A percentile compares a stretch with the other conserved stretches of the same genome.
These are phyloP conservation scores for Tragelaphus eurycerus DNA, from an alignment of 2,797 vertebrate genomes.

Conservation along the genomic window DNA sequence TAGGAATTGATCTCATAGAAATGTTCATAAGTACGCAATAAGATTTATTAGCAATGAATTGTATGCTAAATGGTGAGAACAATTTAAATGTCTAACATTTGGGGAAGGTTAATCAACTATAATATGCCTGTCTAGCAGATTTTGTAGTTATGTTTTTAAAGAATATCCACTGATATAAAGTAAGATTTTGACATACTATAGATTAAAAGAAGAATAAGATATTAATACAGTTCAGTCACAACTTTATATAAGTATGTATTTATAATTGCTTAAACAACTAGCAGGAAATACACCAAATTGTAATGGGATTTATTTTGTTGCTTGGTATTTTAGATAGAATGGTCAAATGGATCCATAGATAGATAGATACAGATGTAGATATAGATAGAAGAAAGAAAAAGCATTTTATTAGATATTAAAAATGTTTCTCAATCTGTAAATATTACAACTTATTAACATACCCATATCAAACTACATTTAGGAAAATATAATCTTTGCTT, in stretches of 20 bases:
- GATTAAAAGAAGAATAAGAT: background rate
- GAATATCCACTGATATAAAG: background rate
- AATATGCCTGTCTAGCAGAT: background rate
- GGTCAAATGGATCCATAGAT: background rate
- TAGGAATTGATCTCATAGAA: background rate
- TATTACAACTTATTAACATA: background rate
- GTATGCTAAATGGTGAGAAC: background rate
- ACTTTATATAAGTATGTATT: background rate
- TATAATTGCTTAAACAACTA: background rate
- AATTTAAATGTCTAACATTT: background rate
- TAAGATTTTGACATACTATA: background rate
- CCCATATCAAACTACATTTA: background rate
- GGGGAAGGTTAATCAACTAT: background rate
- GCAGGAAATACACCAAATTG: background rate
- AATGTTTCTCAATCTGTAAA: background rate
- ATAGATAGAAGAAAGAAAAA: background rate
- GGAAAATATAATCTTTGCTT: background rate
- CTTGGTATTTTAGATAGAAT: background rate
- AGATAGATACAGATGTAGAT: background rate
- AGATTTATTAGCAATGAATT: background rate
- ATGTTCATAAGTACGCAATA: background rate
- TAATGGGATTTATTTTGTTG: background rate
- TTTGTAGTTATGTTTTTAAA: slow-evolving; percentile 5
- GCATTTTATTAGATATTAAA: background rate
- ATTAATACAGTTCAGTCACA: background rate